A percentile compares a stretch with the other conserved stretches of the same genome.
Conservation (phyloP, 2,888 invertebrate genomes). For the Acleris literana region DNA sequence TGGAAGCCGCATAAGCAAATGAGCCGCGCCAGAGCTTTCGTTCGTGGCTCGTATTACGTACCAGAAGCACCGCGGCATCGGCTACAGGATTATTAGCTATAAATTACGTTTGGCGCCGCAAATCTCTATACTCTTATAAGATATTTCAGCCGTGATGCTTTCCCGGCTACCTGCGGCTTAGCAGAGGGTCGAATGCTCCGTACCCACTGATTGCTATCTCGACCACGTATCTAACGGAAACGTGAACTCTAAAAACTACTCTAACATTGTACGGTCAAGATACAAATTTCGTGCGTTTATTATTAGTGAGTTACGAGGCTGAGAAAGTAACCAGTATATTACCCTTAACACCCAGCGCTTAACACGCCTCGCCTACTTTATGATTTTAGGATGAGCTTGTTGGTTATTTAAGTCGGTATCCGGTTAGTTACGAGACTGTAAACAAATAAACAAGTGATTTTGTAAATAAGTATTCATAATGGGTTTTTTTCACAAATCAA, state of each 20-base stretch:
- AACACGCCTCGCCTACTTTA: constrained; percentile 8
- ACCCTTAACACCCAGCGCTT: background rate
- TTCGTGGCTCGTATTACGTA: too few species aligned
- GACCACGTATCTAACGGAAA: too few species aligned
- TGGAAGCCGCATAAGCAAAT: too few species aligned
- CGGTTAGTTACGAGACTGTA: background rate
- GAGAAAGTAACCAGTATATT: too few species aligned
- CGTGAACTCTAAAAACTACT: too few species aligned
- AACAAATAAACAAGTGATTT: too few species aligned
- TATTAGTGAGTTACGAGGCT: too few species aligned
- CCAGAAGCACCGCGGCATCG: background rate
- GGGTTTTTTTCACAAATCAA: too few species aligned
- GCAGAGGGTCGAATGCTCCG: constrained; percentile 7
- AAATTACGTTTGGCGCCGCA: constrained; percentile 3
- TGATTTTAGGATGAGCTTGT: constrained; percentile 2
- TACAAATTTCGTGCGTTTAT: too few species aligned
- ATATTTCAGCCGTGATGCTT: constrained; percentile 16
- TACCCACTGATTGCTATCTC: background rate
- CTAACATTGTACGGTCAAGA: too few species aligned
- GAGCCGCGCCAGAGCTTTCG: too few species aligned
- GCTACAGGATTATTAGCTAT: constrained; percentile 6
- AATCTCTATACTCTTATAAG: constrained; percentile 6
- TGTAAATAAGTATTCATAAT: too few species aligned
- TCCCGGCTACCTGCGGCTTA: constrained; percentile 13
- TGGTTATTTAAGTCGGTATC: background rate